Percentiles rank a stretch among this genome's conserved stretches.
These are phyloP conservation scores for Druon quercuslanigerum DNA, from an alignment of 1,140 invertebrate species.

Conservation along the genomic window DNA sequence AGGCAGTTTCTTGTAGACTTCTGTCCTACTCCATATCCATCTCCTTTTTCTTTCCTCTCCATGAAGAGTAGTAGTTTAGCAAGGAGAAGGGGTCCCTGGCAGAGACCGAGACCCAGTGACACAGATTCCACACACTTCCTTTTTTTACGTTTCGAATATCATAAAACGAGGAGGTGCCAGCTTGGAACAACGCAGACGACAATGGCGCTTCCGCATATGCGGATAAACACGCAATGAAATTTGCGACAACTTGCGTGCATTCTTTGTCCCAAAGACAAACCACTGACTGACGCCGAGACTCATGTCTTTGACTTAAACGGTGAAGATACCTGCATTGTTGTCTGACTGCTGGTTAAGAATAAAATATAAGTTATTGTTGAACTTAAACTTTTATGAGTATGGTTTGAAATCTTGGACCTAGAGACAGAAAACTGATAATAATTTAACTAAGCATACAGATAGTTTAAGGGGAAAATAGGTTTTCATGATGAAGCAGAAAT, in stretches of 20 bases:
- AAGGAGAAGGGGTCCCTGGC: slow-evolving; percentile 53
- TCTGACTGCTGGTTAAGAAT: too few relatives aligned
- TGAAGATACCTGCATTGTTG: too few relatives aligned
- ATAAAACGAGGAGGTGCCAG: slow-evolving; percentile 69
- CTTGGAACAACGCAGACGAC: slow-evolving; percentile 65
- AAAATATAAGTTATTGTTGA: too few relatives aligned
- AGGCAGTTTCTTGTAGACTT: slow-evolving; percentile 33
- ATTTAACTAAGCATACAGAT: too few relatives aligned
- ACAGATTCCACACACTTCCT: slow-evolving; percentile 71
- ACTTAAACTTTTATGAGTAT: too few relatives aligned
- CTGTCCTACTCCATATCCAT: slow-evolving; percentile 32
- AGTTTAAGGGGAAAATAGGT: too few relatives aligned
- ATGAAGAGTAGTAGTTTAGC: slow-evolving; percentile 35
- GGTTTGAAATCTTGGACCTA: too few relatives aligned
- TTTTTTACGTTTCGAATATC: slow-evolving; percentile 76
- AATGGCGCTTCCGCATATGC: slow-evolving; percentile 48
- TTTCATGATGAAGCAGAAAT: too few relatives aligned
- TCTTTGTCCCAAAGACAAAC: slow-evolving; percentile 32
- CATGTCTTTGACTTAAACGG: background rate
- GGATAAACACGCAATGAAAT: slow-evolving; percentile 33
- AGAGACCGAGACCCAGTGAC: slow-evolving; percentile 72
- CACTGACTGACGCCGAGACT: background rate
- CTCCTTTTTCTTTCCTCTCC: slow-evolving; percentile 31
- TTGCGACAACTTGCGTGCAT: slow-evolving; percentile 14
- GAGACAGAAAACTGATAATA: too few relatives aligned